Conservation (phyloP, 2,888 invertebrate genomes). For the Alcis repandata region DNA sequence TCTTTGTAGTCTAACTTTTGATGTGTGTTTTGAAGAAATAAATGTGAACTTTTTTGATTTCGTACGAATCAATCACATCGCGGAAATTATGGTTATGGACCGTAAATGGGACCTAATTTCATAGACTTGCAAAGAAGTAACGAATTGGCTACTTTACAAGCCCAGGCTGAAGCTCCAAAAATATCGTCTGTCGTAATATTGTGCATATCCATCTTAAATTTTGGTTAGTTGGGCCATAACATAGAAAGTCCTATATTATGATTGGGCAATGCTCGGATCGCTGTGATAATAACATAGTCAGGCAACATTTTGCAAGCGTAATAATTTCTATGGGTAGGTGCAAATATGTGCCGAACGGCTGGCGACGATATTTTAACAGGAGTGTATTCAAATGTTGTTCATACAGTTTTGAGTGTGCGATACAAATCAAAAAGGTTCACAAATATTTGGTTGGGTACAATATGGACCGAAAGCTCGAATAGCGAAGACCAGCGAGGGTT, state of each 20-base stretch:
- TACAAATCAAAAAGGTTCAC: conserved; percentile 36
- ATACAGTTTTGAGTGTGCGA: neutral
- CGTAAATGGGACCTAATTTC: conserved; percentile 5
- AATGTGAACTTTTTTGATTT: conserved; percentile 38
- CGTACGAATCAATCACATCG: neutral
- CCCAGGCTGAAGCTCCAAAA: neutral
- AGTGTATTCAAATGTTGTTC: neutral
- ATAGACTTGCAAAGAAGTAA: neutral
- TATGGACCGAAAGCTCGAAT: conserved; percentile 33
- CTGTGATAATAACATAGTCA: conserved; percentile 13
- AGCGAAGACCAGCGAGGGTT: conserved; percentile 34
- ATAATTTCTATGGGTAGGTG: neutral
- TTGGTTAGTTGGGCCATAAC: conserved; percentile 6
- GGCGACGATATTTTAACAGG: neutral
- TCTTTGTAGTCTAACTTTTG: conserved; percentile 32
- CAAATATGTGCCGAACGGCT: conserved; percentile 9
- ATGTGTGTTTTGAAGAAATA: conserved; percentile 34
- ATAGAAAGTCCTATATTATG: too few relatives aligned
- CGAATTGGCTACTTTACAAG: conserved; percentile 5
- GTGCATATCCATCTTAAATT: conserved; percentile 5
- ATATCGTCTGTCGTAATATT: neutral
- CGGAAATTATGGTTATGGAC: neutral
- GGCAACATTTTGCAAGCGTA: conserved; percentile 6
- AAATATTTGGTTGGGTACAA: conserved; percentile 43
- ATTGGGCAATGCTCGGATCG: too few relatives aligned